phyloP scores from a whole-genome alignment of 2,113 vertebrate genomes.

The Eurypyga helias region DNA sequence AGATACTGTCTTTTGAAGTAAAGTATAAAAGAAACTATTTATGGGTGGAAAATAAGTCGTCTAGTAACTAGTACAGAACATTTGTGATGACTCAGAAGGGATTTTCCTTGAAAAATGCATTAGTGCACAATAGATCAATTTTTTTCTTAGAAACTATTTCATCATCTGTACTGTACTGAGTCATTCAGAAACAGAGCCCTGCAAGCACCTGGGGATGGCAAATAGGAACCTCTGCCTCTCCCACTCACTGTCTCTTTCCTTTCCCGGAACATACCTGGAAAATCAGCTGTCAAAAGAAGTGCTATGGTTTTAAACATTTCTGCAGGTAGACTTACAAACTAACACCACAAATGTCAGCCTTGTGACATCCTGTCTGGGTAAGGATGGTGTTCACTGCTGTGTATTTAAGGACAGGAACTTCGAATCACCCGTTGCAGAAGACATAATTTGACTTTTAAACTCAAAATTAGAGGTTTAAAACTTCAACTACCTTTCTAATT shows the following conservation, averaged over 20 bases:
- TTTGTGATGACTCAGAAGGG: background rate
- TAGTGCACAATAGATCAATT: background rate
- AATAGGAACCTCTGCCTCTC: background rate
- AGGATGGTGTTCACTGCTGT: background rate
- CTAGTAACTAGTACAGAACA: background rate
- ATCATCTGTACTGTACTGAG: background rate
- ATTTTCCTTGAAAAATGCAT: constrained; percentile 42
- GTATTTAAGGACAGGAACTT: background rate
- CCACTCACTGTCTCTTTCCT: background rate
- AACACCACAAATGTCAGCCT: background rate
- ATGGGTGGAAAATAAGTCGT: background rate
- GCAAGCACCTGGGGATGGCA: background rate
- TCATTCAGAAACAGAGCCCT: background rate
- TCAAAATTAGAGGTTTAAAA: background rate
- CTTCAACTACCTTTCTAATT: background rate
- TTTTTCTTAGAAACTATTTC: constrained; percentile 37
- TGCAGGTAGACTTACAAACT: background rate
- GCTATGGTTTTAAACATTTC: background rate
- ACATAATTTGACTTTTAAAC: background rate
- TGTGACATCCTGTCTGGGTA: background rate
- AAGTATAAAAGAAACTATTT: constrained; percentile 22
- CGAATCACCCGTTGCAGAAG: background rate
- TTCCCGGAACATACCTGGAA: background rate
- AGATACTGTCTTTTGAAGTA: constrained; percentile 39
- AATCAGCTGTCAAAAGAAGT: background rate